These are phyloP conservation scores for Hapalemur alaotrensis DNA, from an alignment of 2,797 vertebrate species.

Conservation along the genomic window DNA sequence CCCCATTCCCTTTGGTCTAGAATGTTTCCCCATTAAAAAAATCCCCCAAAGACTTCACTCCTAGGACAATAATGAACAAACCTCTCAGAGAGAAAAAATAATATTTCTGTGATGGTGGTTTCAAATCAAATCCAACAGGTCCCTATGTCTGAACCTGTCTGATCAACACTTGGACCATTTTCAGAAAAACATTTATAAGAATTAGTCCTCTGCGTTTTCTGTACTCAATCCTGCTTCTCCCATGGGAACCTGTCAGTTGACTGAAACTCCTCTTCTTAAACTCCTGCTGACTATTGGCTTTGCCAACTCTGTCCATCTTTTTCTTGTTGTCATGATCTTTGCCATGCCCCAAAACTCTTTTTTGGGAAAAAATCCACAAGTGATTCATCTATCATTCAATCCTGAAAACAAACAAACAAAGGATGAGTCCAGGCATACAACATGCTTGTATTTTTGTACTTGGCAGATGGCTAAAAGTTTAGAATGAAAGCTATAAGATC, in stretches of 20 bases:
- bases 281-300: neutral
- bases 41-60: neutral
- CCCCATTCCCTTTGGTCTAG: neutral
- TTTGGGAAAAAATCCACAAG: neutral
- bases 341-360: neutral
- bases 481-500: neutral
- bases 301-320: neutral
- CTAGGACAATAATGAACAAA: neutral
- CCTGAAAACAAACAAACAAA: neutral
- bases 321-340: neutral
- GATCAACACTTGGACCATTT: neutral
- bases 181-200: neutral
- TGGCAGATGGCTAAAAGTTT: neutral
- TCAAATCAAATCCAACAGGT: neutral
- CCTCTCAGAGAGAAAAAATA: neutral
- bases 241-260: neutral
- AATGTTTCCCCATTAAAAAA: neutral
- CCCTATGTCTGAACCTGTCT: neutral
- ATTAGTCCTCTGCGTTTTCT: neutral
- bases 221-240: neutral
- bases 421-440: neutral
- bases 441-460: neutral
- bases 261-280: neutral
- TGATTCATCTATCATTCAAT: neutral
- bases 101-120: neutral